Percentiles rank a stretch among this genome's conserved stretches.
phyloP scores from a whole-genome alignment of 2,113 vertebrate genomes.

The Tonatia bakeri region DNA sequence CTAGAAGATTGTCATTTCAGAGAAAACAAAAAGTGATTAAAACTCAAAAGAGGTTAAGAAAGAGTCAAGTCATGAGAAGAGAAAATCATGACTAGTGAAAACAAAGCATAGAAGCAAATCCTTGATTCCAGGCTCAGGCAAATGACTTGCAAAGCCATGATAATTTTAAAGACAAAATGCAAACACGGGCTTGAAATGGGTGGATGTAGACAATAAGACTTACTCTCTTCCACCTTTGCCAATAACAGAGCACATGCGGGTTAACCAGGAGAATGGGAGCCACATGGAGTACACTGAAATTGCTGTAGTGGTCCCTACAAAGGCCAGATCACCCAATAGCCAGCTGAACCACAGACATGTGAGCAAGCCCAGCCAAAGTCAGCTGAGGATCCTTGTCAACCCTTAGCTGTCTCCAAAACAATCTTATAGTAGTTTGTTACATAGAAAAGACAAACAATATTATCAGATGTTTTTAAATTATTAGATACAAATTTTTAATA shows the following conservation, averaged over 20 bases:
- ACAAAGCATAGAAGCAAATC: neutral
- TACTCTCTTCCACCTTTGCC: neutral
- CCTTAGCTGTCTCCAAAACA: neutral
- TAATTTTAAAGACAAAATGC: neutral
- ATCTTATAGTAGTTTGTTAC: neutral
- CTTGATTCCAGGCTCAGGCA: neutral
- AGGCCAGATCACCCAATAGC: neutral
- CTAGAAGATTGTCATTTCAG: neutral
- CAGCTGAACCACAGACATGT: neutral
- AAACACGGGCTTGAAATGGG: neutral
- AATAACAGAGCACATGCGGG: neutral
- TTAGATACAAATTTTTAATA: neutral
- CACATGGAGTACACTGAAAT: neutral
- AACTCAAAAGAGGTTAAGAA: neutral
- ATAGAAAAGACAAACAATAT: neutral
- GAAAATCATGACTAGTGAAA: neutral
- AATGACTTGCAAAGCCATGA: neutral
- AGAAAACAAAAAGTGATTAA: neutral
- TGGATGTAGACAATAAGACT: neutral
- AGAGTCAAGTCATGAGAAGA: neutral
- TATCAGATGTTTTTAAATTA: neutral
- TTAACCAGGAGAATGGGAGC: neutral
- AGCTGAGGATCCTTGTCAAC: neutral
- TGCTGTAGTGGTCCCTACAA: neutral
- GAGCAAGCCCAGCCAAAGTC: neutral